Conservation (phyloP, 2,113 vertebrate genomes). For the Todiramphus chloris region DNA sequence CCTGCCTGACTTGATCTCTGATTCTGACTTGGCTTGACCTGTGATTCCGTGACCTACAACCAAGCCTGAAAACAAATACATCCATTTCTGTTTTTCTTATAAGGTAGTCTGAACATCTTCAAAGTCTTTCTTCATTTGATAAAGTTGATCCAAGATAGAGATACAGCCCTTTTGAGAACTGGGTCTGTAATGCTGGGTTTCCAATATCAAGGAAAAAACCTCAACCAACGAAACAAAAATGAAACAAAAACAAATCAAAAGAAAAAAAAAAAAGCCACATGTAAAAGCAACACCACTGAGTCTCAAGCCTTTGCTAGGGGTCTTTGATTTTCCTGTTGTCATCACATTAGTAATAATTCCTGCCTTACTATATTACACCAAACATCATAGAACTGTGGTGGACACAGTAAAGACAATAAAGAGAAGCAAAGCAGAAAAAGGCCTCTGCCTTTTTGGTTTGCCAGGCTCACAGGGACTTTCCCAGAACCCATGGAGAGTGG, state of each 20-base stretch:
- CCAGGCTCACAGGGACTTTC: neutral
- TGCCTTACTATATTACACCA: neutral
- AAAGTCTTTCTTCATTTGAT: neutral
- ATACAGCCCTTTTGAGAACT: neutral
- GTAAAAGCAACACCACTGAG: neutral
- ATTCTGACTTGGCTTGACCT: neutral
- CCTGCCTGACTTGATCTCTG: neutral
- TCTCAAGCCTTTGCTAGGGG: neutral
- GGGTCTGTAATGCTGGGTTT: neutral
- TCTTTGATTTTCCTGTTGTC: neutral
- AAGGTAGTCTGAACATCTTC: neutral
- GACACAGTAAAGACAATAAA: neutral
- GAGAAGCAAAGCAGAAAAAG: neutral
- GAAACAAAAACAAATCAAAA: no score
- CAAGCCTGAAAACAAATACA: neutral
- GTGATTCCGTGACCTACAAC: neutral
- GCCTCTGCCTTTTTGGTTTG: neutral
- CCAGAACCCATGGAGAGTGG: neutral
- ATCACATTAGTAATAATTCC: neutral
- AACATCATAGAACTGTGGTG: neutral
- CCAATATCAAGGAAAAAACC: neutral
- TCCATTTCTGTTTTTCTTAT: neutral
- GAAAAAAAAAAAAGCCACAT: neutral
- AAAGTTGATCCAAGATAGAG: neutral
- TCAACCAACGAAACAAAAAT: neutral